Conservation (phyloP, 1,140 invertebrate species). For the Cheumatopsyche charites region DNA sequence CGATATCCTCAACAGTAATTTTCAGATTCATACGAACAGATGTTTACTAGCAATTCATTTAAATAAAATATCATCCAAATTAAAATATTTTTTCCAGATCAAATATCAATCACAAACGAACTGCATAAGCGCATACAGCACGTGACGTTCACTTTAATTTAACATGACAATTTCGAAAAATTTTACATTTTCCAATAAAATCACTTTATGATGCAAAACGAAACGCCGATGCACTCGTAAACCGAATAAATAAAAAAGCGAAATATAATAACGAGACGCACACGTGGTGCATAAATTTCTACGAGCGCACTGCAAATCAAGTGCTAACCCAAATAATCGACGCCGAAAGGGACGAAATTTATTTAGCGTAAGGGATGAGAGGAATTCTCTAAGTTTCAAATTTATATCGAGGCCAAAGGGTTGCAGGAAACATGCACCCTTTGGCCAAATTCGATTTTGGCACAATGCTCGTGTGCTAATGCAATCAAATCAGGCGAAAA, state of each 20-base stretch:
- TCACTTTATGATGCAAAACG: not conserved
- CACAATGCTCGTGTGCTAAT: constrained; percentile 27
- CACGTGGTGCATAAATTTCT: constrained; percentile 11
- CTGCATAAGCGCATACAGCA: not conserved
- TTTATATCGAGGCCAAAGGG: constrained; percentile 39
- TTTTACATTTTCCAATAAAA: not conserved
- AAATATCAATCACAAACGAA: too few species aligned
- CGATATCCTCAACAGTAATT: too few species aligned
- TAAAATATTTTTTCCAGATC: too few species aligned
- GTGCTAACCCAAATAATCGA: constrained; percentile 44
- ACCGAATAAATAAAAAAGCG: not conserved
- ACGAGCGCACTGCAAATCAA: constrained; percentile 42
- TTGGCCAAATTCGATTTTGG: constrained; percentile 28
- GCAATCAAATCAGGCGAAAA: constrained; percentile 39
- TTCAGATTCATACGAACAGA: too few species aligned
- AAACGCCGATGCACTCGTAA: constrained; percentile 1
- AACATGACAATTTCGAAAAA: too few species aligned
- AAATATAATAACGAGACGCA: not conserved
- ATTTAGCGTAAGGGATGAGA: constrained; percentile 49
- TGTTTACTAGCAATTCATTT: too few species aligned
- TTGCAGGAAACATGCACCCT: constrained; percentile 16
- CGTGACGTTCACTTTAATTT: too few species aligned
- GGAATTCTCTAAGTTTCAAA: constrained; percentile 41
- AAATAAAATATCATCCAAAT: too few species aligned
- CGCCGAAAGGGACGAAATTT: constrained; percentile 46